Base-by-base conservation (phyloP, 2,888 invertebrate species). In the Oscheius sp. region DNA sequence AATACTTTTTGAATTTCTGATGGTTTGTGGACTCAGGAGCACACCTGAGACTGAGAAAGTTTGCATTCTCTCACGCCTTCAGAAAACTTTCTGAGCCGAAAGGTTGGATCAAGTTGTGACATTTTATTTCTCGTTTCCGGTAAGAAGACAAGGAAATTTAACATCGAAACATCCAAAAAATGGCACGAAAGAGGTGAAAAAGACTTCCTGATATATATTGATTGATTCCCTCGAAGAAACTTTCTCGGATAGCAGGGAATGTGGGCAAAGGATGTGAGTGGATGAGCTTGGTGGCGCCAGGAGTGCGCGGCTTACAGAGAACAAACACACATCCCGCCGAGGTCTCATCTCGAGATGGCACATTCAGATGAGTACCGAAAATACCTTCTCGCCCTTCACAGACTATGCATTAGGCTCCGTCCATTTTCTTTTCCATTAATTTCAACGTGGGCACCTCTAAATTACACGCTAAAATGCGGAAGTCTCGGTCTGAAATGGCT, bases 291-390 rank as follows among this genome's bases (percentile, higher is more conserved):
- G 59, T 58, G 58, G 70, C 70, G 70, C 70, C 70, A 59, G 59
- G 70, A 59, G 70, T 59, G 59, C 58, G 58, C 70, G 58, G 70
- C 59, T 70, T 70, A 70, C 70, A 70, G 70, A 70, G 70, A 70
- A 70, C 70, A 70, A 70, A 70, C 70, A 70, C 58, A 70, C 58
- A 70, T 70, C 58, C 70, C 70, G 59, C 58, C 70, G 70, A 58
- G 57, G 68, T 53, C 63, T 47, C 37, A 63, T 48, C 68, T 68
- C 35, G 68, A 68, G 68, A 68, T 55, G 55, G 68, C 68, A 55
- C 68, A 68, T 68, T 68, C 55, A 53, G 59, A 35, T 42, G 53
- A 53, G 63, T 63, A 48, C 63, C 63, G 50, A 63, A 63, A 63
- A 48, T 21, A 21, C 48, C 21, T 21, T 21, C 63, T 11, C 21